Conservation (phyloP, 2,113 vertebrate genomes). For the Alaudala cheleensis region DNA sequence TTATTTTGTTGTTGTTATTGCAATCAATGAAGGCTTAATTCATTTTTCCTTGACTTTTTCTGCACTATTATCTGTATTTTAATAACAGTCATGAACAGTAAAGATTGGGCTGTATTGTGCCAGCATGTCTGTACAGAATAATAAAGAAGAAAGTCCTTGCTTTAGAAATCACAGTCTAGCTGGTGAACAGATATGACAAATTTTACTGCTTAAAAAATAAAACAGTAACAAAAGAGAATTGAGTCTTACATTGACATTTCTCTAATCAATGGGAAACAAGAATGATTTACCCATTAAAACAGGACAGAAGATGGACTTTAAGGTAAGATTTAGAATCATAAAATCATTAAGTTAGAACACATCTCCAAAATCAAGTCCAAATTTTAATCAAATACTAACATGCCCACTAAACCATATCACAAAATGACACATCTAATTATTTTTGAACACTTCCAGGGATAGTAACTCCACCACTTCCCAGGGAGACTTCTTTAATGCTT, state of each 20-base stretch:
- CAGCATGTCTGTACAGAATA: background rate
- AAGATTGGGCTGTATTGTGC: background rate
- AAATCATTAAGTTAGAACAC: background rate
- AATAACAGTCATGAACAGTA: background rate
- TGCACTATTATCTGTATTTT: background rate
- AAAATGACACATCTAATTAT: background rate
- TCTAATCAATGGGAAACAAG: background rate
- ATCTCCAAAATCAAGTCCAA: background rate
- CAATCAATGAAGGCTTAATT: slow-evolving; percentile 26
- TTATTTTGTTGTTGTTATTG: background rate
- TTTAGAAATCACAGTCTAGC: background rate
- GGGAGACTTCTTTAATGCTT: background rate
- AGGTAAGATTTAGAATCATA: background rate
- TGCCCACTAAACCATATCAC: background rate
- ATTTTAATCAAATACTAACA: background rate
- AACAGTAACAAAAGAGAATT: background rate
- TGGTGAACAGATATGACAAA: background rate
- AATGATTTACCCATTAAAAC: background rate
- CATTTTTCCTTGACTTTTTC: background rate
- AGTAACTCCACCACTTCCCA: background rate
- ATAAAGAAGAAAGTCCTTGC: background rate
- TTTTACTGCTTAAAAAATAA: background rate
- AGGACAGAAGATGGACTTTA: background rate
- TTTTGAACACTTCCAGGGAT: background rate
- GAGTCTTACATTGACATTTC: background rate